Evolutionary conservation across 2,888 invertebrate genomes (phyloP).

Genomic region (Chymomyza amoena): DNA sequence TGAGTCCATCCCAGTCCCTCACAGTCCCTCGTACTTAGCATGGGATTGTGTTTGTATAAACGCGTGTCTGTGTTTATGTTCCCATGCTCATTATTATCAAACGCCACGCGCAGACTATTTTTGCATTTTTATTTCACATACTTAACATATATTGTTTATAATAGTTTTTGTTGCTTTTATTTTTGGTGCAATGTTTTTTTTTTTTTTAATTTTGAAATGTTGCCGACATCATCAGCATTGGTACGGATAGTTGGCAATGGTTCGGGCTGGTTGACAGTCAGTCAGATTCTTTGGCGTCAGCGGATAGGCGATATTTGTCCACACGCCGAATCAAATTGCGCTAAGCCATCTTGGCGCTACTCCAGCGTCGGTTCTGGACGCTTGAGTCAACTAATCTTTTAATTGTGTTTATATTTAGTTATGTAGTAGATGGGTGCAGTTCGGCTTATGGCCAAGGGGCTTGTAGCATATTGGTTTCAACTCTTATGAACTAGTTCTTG

Average conservation of each 20-base stretch:
- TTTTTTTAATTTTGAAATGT: conserved; percentile 38
- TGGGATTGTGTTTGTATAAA: conserved; percentile 31
- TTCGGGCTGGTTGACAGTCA: neutral
- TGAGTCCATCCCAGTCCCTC: no score
- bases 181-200: conserved; percentile 1
- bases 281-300: neutral
- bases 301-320: neutral
- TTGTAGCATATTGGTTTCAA: neutral
- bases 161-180: conserved; percentile 1
- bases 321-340: neutral
- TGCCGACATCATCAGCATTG: conserved; percentile 35
- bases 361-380: neutral
- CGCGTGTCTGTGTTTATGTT: conserved; percentile 42
- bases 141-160: neutral
- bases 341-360: neutral
- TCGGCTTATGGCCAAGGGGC: neutral
- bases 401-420: neutral
- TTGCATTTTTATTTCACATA: conserved; percentile 30
- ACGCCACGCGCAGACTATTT: conserved; percentile 58
- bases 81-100: conserved; percentile 65
- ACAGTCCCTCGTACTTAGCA: neutral
- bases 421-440: no score
- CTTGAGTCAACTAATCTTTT: neutral
- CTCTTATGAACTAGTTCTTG: neutral
- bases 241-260: neutral